These are phyloP conservation scores for Channa argus DNA, from an alignment of 2,113 vertebrate species.

Conservation along the genomic window DNA sequence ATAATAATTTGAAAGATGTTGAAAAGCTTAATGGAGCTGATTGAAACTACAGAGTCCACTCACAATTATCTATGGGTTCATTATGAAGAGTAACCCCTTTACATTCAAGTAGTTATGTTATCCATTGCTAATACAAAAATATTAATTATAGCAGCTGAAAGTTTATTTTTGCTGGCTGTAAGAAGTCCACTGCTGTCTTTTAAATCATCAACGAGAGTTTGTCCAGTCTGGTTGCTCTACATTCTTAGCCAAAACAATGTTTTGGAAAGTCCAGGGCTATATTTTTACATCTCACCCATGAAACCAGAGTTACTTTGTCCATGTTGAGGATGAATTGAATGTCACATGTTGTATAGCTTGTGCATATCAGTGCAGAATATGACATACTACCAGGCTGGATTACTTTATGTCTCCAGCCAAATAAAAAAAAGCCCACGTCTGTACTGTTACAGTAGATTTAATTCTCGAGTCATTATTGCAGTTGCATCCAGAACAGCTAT, in stretches of 20 bases:
- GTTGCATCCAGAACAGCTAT: constrained; percentile 16
- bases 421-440: constrained; percentile 29
- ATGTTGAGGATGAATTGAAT: neutral
- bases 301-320: neutral
- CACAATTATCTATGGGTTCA: neutral
- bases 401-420: constrained; percentile 15
- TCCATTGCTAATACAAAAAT: neutral
- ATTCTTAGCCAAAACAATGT: neutral
- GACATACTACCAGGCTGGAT: constrained; percentile 35
- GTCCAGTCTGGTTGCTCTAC: neutral
- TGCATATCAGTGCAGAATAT: constrained; percentile 31
- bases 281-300: neutral
- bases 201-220: neutral
- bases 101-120: neutral
- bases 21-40: neutral
- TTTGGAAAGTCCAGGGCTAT: neutral
- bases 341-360: constrained; percentile 9
- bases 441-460: constrained; percentile 7
- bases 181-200: neutral
- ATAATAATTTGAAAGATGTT: neutral
- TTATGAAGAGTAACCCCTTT: neutral
- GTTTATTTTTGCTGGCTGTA: neutral
- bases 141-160: neutral
- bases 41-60: neutral
- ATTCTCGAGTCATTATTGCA: constrained; percentile 37